These are phyloP conservation scores for Donacobius atricapilla DNA, from an alignment of 2,113 vertebrate species.

Conservation along the genomic window DNA sequence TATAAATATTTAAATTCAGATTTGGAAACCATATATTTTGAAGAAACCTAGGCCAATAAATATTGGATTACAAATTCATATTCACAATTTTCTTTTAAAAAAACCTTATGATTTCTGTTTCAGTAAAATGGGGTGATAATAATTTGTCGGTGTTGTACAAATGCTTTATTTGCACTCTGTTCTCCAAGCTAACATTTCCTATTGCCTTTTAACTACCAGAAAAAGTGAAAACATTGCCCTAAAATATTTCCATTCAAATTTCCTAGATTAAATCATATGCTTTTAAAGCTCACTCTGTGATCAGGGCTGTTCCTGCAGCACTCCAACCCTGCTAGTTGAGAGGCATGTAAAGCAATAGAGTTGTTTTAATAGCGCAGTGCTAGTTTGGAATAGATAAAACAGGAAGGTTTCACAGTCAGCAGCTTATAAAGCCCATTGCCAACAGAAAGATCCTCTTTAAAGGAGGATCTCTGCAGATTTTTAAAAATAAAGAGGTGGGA, in stretches of 20 bases:
- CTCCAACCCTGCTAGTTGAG: background rate
- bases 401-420: background rate
- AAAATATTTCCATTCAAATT: conserved; percentile 36
- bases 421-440: background rate
- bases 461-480: background rate
- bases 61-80: conserved; percentile 62
- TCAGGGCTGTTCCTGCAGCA: background rate
- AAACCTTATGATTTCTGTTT: conserved; percentile 10
- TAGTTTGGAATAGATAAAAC: background rate
- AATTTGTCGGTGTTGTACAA: background rate
- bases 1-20: conserved; percentile 69
- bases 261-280: background rate
- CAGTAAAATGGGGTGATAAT: background rate
- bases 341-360: background rate
- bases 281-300: background rate
- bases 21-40: conserved; percentile 56
- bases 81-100: conserved; percentile 52
- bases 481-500: background rate
- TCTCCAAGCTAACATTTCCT: background rate
- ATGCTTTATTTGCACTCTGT: background rate
- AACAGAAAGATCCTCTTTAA: background rate
- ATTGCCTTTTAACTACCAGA: background rate
- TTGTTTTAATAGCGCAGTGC: background rate
- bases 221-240: background rate
- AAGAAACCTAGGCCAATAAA: conserved; percentile 43